These are phyloP conservation scores for Agriopis aurantiaria DNA, from an alignment of 2,888 invertebrate genomes.

Conservation along the genomic window DNA sequence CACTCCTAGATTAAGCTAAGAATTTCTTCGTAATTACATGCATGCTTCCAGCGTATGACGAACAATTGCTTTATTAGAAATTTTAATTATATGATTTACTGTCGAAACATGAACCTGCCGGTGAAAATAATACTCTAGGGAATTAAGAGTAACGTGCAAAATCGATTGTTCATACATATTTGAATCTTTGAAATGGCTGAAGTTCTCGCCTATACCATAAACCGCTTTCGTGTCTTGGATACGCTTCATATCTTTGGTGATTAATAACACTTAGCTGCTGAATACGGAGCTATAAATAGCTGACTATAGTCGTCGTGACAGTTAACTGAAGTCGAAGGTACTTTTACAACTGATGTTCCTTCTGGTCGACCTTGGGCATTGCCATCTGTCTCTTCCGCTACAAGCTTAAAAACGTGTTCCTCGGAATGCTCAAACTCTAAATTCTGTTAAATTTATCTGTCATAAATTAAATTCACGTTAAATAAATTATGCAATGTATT, in stretches of 20 bases:
- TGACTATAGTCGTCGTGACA: constrained; percentile 33
- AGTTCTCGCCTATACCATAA: constrained; percentile 10
- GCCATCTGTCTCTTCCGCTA: constrained; percentile 39
- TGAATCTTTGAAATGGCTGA: background rate
- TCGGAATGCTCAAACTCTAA: constrained; percentile 2
- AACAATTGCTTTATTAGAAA: constrained; percentile 53
- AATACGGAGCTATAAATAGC: constrained; percentile 37
- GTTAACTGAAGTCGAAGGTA: constrained; percentile 31
- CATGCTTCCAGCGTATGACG: constrained; percentile 38
- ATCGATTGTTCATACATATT: background rate
- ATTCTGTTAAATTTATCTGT: background rate
- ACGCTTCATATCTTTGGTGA: constrained; percentile 40
- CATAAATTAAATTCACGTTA: background rate
- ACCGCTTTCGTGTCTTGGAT: constrained; percentile 38
- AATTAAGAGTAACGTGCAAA: constrained; percentile 7
- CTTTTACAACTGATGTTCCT: constrained; percentile 36
- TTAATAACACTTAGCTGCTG: constrained; percentile 36
- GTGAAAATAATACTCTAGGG: constrained; percentile 1
- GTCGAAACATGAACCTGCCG: constrained; percentile 16
- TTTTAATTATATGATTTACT: constrained; percentile 53
- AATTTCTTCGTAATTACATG: constrained; percentile 59
- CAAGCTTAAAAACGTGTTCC: constrained; percentile 4
- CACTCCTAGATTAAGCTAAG: constrained; percentile 55
- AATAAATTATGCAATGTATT: background rate
- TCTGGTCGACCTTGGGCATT: constrained; percentile 30